These are phyloP conservation scores for Periophthalmodon schlosseri DNA, from an alignment of 2,113 vertebrate species.

Conservation along the genomic window DNA sequence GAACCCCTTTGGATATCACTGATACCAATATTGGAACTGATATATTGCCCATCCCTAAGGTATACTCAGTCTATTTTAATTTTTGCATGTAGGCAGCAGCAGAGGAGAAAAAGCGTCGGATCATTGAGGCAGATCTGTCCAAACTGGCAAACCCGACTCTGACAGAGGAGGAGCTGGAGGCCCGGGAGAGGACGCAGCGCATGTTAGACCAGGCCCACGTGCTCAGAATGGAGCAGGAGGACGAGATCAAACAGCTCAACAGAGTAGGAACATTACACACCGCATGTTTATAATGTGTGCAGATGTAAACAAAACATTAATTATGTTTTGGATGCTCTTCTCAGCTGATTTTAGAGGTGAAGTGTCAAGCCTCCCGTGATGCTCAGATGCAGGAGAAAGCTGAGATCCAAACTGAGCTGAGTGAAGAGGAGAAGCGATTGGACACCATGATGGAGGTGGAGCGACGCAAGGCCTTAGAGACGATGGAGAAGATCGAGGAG, in stretches of 20 bases:
- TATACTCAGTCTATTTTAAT: neutral
- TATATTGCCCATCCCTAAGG: no score
- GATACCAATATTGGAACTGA: no score
- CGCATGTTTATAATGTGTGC: neutral
- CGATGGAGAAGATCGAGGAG: slow-evolving; percentile 75
- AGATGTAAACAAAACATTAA: neutral
- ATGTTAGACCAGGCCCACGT: slow-evolving; percentile 75
- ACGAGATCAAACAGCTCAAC: slow-evolving; percentile 84
- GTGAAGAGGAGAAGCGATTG: slow-evolving; percentile 83
- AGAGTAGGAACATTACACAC: slow-evolving; percentile 66
- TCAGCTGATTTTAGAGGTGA: slow-evolving; percentile 83
- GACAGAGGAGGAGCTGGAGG: slow-evolving; percentile 81
- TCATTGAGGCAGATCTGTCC: slow-evolving; percentile 73
- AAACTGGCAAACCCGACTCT: slow-evolving; percentile 70
- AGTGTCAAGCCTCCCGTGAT: slow-evolving; percentile 87
- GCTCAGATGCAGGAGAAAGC: slow-evolving; percentile 86
- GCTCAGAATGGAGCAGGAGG: slow-evolving; percentile 85
- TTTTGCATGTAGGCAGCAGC: slow-evolving; percentile 66
- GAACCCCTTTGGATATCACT: no score
- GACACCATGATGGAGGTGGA: slow-evolving; percentile 88
- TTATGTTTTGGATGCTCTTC: neutral
- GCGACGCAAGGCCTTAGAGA: slow-evolving; percentile 74
- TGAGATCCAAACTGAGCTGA: slow-evolving; percentile 76
- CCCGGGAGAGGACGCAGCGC: slow-evolving; percentile 71
- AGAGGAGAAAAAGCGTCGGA: slow-evolving; percentile 73